Conservation (phyloP, 2,797 vertebrate genomes). For the Ataeniobius toweri region DNA sequence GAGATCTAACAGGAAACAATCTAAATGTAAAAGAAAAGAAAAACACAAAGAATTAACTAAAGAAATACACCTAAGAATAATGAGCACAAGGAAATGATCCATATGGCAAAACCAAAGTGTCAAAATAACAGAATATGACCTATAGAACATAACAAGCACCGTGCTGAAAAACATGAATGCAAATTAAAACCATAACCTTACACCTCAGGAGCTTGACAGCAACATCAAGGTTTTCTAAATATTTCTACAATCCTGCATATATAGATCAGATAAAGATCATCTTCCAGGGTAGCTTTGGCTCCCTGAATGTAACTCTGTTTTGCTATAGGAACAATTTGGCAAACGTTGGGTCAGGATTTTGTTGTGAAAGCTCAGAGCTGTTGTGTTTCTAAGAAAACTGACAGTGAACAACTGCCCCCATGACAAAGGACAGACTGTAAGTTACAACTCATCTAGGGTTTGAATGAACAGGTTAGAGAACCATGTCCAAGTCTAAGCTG, state of each 20-base stretch:
- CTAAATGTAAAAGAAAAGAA: too few species aligned
- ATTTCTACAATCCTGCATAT: not conserved
- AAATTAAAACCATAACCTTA: too few species aligned
- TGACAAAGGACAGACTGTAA: slow-evolving; percentile 13
- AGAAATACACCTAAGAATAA: too few species aligned
- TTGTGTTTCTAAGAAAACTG: slow-evolving; percentile 21
- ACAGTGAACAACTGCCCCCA: slow-evolving; percentile 14
- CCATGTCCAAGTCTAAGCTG: slow-evolving; percentile 11
- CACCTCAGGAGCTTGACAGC: too few species aligned
- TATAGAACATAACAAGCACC: too few species aligned
- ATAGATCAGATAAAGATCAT: not conserved
- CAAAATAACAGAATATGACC: too few species aligned
- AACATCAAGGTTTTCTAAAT: too few species aligned
- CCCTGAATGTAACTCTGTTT: not conserved
- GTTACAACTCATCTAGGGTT: not conserved
- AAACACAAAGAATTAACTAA: too few species aligned
- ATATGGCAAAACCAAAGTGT: too few species aligned
- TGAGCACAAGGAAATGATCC: too few species aligned
- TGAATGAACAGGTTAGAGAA: slow-evolving; percentile 7
- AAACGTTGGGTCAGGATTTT: not conserved
- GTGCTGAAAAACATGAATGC: too few species aligned
- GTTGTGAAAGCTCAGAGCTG: slow-evolving; percentile 10
- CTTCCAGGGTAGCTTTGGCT: not conserved
- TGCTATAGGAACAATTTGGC: not conserved
- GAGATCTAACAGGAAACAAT: too few species aligned